Percentiles rank a stretch among this genome's conserved stretches.
phyloP scores from a whole-genome alignment of 2,797 vertebrate genomes.

The Thamnophis elegans region DNA sequence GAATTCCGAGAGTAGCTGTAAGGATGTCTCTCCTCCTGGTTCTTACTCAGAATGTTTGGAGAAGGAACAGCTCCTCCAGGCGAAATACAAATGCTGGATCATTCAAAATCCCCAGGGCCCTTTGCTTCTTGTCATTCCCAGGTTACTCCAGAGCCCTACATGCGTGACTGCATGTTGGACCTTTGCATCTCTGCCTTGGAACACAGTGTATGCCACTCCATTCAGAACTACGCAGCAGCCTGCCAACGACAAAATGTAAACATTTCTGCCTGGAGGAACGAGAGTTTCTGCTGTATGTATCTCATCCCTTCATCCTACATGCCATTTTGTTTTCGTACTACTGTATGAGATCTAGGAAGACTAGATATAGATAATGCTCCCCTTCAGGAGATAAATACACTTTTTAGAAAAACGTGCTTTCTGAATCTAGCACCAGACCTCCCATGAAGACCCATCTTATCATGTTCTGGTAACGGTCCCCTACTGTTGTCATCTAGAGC shows the following conservation, averaged over 20 bases:
- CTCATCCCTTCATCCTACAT: neutral
- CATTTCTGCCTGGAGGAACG: slow-evolving; percentile 61
- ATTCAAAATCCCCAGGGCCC: slow-evolving; percentile 55
- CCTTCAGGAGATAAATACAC: neutral
- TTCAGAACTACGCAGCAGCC: slow-evolving; percentile 59
- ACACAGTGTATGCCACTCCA: slow-evolving; percentile 47
- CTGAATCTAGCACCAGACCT: neutral
- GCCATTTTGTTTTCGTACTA: neutral
- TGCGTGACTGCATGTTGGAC: slow-evolving; percentile 56
- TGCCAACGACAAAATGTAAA: slow-evolving; percentile 57
- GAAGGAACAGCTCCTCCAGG: neutral
- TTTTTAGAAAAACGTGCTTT: neutral
- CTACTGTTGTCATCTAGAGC: neutral
- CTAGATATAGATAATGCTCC: neutral
- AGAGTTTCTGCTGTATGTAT: slow-evolving; percentile 63
- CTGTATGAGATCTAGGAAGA: neutral
- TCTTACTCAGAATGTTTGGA: neutral
- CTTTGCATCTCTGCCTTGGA: slow-evolving; percentile 51
- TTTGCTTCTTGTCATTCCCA: slow-evolving; percentile 67
- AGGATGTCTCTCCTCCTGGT: slow-evolving; percentile 10
- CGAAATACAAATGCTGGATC: slow-evolving; percentile 6
- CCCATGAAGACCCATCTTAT: neutral
- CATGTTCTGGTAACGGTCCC: neutral
- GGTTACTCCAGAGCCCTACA: slow-evolving; percentile 40
- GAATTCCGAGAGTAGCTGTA: slow-evolving; percentile 41